Percentiles rank a stretch among this genome's conserved stretches.
Evolutionary conservation across 2,113 vertebrate genomes (phyloP).

Genomic region (Corythornis madagascariensis): DNA sequence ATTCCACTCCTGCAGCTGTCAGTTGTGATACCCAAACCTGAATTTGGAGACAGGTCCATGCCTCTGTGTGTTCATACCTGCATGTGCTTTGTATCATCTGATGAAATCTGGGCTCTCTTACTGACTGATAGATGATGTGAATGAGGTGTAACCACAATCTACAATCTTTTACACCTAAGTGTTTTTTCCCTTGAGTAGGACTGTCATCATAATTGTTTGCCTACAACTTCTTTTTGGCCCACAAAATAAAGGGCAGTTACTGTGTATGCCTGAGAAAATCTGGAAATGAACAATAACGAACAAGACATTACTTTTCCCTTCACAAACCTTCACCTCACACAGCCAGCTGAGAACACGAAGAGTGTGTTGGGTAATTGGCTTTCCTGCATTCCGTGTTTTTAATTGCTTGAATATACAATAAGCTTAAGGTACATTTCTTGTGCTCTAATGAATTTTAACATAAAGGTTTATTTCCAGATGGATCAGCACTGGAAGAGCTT

Average conservation of each 20-base stretch:
- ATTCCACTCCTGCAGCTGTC: background rate
- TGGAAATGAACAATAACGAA: background rate
- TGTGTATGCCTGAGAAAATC: slow-evolving; percentile 12
- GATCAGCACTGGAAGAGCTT: slow-evolving; percentile 15
- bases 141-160: background rate
- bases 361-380: slow-evolving; percentile 43
- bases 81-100: background rate
- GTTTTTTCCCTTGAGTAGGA: background rate
- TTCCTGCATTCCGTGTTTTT: slow-evolving; percentile 30
- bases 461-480: slow-evolving; percentile 45
- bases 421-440: slow-evolving; percentile 38
- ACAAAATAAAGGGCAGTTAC: background rate
- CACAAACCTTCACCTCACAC: slow-evolving; percentile 15
- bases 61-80: background rate
- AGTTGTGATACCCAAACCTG: background rate
- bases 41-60: background rate
- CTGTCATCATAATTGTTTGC: background rate
- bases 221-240: background rate
- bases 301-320: slow-evolving; percentile 20
- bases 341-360: slow-evolving; percentile 26
- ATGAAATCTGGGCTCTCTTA: background rate
- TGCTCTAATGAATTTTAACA: slow-evolving; percentile 49
- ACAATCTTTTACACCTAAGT: background rate
- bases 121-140: background rate
- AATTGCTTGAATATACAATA: slow-evolving; percentile 49